Conservation (phyloP, 2,888 invertebrate genomes). For the Deilephila porcellus region DNA sequence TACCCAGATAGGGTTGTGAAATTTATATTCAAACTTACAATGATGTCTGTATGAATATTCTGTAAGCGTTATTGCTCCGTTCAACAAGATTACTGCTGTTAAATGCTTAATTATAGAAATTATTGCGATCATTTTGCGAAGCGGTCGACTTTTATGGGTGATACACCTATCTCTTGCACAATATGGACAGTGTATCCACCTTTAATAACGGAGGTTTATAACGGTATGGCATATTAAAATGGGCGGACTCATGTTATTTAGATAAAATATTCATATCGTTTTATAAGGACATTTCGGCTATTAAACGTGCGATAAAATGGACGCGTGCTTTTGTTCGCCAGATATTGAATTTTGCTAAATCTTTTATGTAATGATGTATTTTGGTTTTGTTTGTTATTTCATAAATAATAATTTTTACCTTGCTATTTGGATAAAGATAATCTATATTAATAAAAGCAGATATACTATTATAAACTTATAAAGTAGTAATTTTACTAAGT, state of each 20-base stretch:
- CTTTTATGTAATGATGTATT: neutral
- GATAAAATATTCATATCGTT: constrained; percentile 25
- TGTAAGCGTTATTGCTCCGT: constrained; percentile 34
- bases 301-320: constrained; percentile 20
- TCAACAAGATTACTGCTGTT: constrained; percentile 39
- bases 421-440: no score
- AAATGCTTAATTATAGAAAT: constrained; percentile 40
- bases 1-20: constrained; percentile 32
- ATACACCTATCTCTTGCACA: constrained; percentile 35
- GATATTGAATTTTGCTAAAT: constrained; percentile 21
- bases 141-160: constrained; percentile 33
- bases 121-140: constrained; percentile 37
- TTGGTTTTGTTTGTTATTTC: neutral
- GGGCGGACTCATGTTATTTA: constrained; percentile 30
- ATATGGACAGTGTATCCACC: constrained; percentile 27
- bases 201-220: constrained; percentile 35
- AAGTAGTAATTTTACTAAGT: no score
- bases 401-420: no score
- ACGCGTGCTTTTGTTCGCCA: constrained; percentile 9
- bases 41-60: constrained; percentile 29
- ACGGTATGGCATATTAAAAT: constrained; percentile 39
- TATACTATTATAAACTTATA: no score
- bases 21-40: constrained; percentile 33
- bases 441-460: no score
- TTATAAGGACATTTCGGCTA: constrained; percentile 19